phyloP scores from a whole-genome alignment of 2,888 invertebrate genomes.

The Polydrusus pterygomalis region DNA sequence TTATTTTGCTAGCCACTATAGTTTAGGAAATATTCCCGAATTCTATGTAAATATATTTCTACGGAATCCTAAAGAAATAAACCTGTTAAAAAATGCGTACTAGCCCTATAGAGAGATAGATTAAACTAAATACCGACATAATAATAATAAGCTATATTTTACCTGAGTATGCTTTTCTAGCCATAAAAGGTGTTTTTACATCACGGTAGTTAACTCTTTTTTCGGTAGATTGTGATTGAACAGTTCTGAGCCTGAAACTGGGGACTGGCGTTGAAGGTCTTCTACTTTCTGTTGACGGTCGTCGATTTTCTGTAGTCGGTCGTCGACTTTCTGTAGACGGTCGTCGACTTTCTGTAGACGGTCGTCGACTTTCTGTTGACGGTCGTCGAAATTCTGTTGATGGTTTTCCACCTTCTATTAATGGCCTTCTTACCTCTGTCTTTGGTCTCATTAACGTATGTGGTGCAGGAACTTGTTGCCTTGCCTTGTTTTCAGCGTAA shows the following conservation, averaged over 20 bases:
- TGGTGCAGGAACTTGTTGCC: too few relatives aligned
- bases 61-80: too few relatives aligned
- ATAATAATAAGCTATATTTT: background rate
- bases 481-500: background rate
- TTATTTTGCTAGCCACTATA: too few relatives aligned
- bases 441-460: background rate
- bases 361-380: slow-evolving; percentile 3
- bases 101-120: too few relatives aligned
- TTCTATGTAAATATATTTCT: too few relatives aligned
- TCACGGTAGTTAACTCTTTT: slow-evolving; percentile 53
- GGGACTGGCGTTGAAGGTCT: slow-evolving; percentile 16
- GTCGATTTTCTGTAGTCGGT: background rate
- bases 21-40: too few relatives aligned
- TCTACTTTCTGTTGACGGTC: background rate
- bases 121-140: too few relatives aligned
- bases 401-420: background rate
- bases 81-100: too few relatives aligned
- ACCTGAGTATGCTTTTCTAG: slow-evolving; percentile 61
- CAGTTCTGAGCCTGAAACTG: slow-evolving; percentile 47
- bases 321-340: slow-evolving; percentile 1
- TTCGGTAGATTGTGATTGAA: slow-evolving; percentile 45
- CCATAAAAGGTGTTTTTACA: slow-evolving; percentile 58
- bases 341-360: slow-evolving; percentile 8
- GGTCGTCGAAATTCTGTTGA: background rate
- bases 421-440: background rate